A percentile compares a stretch with the other conserved stretches of the same genome.
phyloP scores from a whole-genome alignment of 2,888 invertebrate species.

The Sesia bembeciformis region DNA sequence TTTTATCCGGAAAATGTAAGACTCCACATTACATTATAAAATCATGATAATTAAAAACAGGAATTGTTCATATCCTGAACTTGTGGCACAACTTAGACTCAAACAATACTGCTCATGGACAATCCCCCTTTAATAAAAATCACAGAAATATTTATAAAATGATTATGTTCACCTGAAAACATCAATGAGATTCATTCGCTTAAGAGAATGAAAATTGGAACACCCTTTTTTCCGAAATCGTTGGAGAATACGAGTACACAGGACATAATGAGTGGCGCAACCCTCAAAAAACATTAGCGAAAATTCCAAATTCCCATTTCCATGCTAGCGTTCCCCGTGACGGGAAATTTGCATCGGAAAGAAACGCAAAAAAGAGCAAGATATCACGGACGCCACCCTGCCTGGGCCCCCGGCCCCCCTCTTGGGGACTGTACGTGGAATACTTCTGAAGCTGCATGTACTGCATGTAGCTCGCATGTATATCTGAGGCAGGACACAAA shows the following conservation, averaged over 20 bases:
- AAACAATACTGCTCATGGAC: too few relatives aligned
- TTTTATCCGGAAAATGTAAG: too few relatives aligned
- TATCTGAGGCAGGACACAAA: too few relatives aligned
- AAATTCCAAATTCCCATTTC: slow-evolving; percentile 53
- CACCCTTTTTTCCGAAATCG: not conserved
- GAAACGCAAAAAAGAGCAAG: slow-evolving; percentile 57
- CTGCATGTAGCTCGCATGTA: not conserved
- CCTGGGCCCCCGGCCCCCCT: not conserved
- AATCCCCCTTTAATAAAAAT: too few relatives aligned
- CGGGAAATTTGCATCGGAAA: slow-evolving; percentile 59
- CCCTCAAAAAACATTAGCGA: slow-evolving; percentile 35
- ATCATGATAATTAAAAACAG: too few relatives aligned
- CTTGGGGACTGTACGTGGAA: not conserved
- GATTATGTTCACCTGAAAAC: too few relatives aligned
- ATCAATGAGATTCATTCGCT: not conserved
- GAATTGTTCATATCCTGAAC: too few relatives aligned
- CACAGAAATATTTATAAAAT: too few relatives aligned
- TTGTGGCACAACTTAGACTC: too few relatives aligned
- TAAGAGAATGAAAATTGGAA: not conserved
- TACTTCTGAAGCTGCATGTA: not conserved
- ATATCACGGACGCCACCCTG: slow-evolving; percentile 1
- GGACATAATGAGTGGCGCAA: slow-evolving; percentile 7
- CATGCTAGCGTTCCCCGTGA: slow-evolving; percentile 25
- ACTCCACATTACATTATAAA: too few relatives aligned
- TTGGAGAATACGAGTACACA: not conserved